Evolutionary conservation across 2,797 vertebrate genomes (phyloP), one percentile per base, ranked within the genome.

Genomic region (Periophthalmus magnuspinnatus): DNA sequence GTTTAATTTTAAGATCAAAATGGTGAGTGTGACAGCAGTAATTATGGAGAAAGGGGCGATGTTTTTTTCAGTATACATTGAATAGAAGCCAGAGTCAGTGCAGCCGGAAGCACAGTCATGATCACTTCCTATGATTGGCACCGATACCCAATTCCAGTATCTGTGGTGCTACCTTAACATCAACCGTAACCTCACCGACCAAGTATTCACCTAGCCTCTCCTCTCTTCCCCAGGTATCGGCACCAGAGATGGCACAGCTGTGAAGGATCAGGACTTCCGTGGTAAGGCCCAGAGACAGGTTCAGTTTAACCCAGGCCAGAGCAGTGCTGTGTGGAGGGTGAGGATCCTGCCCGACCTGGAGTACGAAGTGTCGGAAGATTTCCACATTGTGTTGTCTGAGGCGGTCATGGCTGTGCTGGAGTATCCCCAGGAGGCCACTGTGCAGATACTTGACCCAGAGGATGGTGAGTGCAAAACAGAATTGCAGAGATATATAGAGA

Each of bases 221-320:
- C 24, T 22, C 55, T 14, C 28, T 24, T 64, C 2, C 76, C 22
- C 57, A 99, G 97, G 96, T 86, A 97, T 99, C 74, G 90, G 94
- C 74, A 97, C 97, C 5, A 90, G 84, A 77, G 96, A 97, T 33
- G 96, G 95, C 65, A 95, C 93, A 2, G 97, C 97, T 19, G 83
- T 91, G 76, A 96, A 92, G 80, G 95, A 97, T 80, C 95, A 94
- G 81, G 97, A 98, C 79, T 99, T 98, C 86, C 92, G 90, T 70
- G 95, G 96, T 17, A 98, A 95, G 83, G 93, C 95, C 6, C 97
- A 99, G 86, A 96, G 94, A 67, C 97, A 98, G 82, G 97, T 98
- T 73, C 97, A 99, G 88, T 99, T 99, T 89, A 99, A 98, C 86
- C 97, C 97, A 0, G 97, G 97, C 68, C 97, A 98, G 88, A 95